phyloP scores from a whole-genome alignment of 2,888 invertebrate species.

The Amphipyra berbera region DNA sequence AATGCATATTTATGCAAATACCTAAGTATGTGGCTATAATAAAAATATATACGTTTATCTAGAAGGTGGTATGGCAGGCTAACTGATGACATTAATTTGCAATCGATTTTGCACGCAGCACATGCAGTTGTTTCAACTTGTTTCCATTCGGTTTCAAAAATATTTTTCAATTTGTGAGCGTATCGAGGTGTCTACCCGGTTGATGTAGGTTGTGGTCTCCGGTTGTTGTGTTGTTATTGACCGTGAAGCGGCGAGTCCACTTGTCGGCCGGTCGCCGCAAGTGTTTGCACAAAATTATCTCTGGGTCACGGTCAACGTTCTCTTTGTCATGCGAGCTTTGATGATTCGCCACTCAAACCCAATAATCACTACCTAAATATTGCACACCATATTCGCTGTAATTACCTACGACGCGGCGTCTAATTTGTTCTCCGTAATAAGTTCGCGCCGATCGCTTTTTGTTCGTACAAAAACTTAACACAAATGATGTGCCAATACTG shows the following conservation, averaged over 20 bases:
- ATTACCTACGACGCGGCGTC: slow-evolving; percentile 81
- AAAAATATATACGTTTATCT: no score
- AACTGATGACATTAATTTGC: slow-evolving; percentile 80
- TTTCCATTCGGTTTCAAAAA: slow-evolving; percentile 74
- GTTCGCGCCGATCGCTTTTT: slow-evolving; percentile 78
- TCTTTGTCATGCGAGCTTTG: slow-evolving; percentile 64
- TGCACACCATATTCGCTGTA: slow-evolving; percentile 71
- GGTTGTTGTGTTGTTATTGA: slow-evolving; percentile 60
- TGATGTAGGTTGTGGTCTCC: slow-evolving; percentile 81
- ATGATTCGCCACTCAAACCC: slow-evolving; percentile 70
- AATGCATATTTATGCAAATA: no score
- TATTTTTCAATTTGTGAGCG: slow-evolving; percentile 76
- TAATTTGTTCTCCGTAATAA: slow-evolving; percentile 83
- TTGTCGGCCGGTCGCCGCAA: slow-evolving; percentile 24
- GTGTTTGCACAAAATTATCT: slow-evolving; percentile 39
- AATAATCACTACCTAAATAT: slow-evolving; percentile 79
- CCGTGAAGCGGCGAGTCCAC: slow-evolving; percentile 65
- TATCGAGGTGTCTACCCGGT: slow-evolving; percentile 59
- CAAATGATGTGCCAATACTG: slow-evolving; percentile 82
- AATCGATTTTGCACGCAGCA: slow-evolving; percentile 78
- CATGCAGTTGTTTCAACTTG: slow-evolving; percentile 66
- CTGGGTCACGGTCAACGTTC: slow-evolving; percentile 64
- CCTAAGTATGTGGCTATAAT: no score
- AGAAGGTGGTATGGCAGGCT: slow-evolving; percentile 50
- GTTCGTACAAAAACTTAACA: slow-evolving; percentile 77